Percentiles rank a stretch among this genome's conserved stretches.
These are phyloP conservation scores for Epinotia brunnichana DNA, from an alignment of 2,888 invertebrate genomes.

Conservation along the genomic window DNA sequence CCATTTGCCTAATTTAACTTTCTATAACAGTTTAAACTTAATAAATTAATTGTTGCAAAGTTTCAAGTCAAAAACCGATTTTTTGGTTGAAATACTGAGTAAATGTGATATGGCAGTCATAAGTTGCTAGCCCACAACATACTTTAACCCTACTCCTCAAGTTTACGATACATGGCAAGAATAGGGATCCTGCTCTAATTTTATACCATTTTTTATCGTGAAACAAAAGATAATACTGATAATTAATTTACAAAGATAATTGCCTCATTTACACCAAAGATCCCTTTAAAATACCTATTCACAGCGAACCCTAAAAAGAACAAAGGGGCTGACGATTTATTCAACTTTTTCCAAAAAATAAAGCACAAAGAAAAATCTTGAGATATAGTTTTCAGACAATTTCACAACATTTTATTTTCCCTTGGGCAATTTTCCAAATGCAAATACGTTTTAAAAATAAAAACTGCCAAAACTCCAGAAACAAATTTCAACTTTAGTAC, in stretches of 20 bases:
- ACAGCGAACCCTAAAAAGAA: slow-evolving; percentile 4
- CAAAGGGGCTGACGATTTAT: slow-evolving; percentile 11
- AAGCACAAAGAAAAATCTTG: slow-evolving; percentile 26
- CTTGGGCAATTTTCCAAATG: slow-evolving; percentile 42
- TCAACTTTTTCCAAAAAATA: slow-evolving; percentile 29
- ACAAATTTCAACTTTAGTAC: background rate
- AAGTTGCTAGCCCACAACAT: too few species aligned
- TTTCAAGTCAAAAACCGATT: too few species aligned
- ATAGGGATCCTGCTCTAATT: too few species aligned
- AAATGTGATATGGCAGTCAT: too few species aligned
- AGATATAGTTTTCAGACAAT: slow-evolving; percentile 43
- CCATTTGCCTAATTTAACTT: too few species aligned
- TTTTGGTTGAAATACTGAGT: too few species aligned
- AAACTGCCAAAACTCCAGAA: background rate
- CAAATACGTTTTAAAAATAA: slow-evolving; percentile 39
- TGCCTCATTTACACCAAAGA: background rate
- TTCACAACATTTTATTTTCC: slow-evolving; percentile 43
- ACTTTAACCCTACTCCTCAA: too few species aligned
- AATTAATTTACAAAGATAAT: slow-evolving; percentile 2
- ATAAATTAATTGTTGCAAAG: too few species aligned
- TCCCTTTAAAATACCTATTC: slow-evolving; percentile 7
- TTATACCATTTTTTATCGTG: too few species aligned
- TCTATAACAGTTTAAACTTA: too few species aligned
- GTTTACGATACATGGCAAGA: too few species aligned
- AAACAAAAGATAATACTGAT: background rate